Evolutionary conservation across 2,797 vertebrate genomes (phyloP).

Genomic region (Lutjanus argentimaculatus): DNA sequence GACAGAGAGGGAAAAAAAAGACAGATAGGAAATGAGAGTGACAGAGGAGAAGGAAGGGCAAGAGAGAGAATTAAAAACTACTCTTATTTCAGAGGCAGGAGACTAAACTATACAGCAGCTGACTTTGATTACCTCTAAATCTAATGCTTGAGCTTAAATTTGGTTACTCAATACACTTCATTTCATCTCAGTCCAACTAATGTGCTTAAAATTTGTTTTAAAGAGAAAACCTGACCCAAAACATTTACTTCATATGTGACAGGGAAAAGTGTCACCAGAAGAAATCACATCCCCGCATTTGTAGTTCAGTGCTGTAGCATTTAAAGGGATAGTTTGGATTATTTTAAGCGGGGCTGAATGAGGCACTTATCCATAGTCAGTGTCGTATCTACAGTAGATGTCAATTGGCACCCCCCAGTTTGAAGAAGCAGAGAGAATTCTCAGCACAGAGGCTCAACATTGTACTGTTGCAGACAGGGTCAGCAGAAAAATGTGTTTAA

Average conservation of each 20-base stretch:
- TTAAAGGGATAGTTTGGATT: not conserved
- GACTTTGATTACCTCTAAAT: constrained; percentile 48
- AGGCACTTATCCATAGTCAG: no score
- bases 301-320: not conserved
- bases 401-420: no score
- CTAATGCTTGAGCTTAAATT: constrained; percentile 26
- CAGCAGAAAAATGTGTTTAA: no score
- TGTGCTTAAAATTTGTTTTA: constrained; percentile 19
- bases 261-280: not conserved
- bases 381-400: no score
- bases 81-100: constrained; percentile 30
- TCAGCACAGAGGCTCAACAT: no score
- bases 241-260: constrained; percentile 12
- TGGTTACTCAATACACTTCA: constrained; percentile 16
- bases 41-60: constrained; percentile 52
- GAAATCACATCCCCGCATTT: not conserved
- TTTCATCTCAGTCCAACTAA: not conserved
- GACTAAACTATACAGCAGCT: constrained; percentile 32
- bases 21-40: constrained; percentile 55
- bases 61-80: constrained; percentile 48
- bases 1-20: constrained; percentile 28
- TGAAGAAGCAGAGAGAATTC: no score
- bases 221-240: constrained; percentile 17
- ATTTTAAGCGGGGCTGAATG: no score
- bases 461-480: no score